These are phyloP conservation scores for Chaetophractus vellerosus DNA, from an alignment of 2,797 vertebrate genomes.

Conservation along the genomic window DNA sequence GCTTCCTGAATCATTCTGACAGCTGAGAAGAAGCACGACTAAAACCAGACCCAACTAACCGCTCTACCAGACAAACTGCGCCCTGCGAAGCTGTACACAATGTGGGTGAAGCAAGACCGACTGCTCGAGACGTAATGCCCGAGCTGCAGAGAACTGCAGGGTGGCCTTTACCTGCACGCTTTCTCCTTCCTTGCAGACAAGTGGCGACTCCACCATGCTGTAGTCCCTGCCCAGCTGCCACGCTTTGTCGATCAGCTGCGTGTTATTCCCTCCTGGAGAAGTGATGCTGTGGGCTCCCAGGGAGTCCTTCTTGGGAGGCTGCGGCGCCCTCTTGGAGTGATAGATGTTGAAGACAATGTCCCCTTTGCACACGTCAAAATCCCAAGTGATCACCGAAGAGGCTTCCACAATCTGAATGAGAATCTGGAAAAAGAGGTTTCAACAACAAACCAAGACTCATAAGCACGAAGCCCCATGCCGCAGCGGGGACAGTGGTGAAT, in stretches of 20 bases:
- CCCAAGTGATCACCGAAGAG: slow-evolving; percentile 98
- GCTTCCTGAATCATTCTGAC: not conserved
- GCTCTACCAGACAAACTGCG: not conserved
- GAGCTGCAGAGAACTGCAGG: accelerated
- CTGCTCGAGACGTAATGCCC: accelerated
- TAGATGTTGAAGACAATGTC: slow-evolving; percentile 99
- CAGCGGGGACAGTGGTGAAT: accelerated
- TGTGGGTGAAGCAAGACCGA: not conserved
- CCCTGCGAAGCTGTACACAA: no score
- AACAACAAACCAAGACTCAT: accelerated
- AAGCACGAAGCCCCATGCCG: accelerated
- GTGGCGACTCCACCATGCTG: slow-evolving; percentile 98
- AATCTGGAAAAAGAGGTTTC: slow-evolving; percentile 87
- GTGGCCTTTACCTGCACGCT: slow-evolving; percentile 95
- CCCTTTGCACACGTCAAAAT: slow-evolving; percentile 98
- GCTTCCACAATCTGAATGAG: slow-evolving; percentile 97
- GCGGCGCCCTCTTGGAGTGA: slow-evolving; percentile 97
- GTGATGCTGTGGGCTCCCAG: slow-evolving; percentile 95
- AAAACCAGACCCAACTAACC: accelerated
- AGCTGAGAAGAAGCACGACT: accelerated
- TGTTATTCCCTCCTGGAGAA: slow-evolving; percentile 95
- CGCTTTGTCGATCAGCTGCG: slow-evolving; percentile 96
- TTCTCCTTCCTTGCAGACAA: slow-evolving; percentile 97
- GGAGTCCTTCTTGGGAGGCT: slow-evolving; percentile 95
- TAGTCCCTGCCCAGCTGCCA: slow-evolving; percentile 98